Percentiles rank a stretch among this genome's conserved stretches.
phyloP scores from a whole-genome alignment of 2,113 vertebrate genomes.

The Dasypus novemcinctus region DNA sequence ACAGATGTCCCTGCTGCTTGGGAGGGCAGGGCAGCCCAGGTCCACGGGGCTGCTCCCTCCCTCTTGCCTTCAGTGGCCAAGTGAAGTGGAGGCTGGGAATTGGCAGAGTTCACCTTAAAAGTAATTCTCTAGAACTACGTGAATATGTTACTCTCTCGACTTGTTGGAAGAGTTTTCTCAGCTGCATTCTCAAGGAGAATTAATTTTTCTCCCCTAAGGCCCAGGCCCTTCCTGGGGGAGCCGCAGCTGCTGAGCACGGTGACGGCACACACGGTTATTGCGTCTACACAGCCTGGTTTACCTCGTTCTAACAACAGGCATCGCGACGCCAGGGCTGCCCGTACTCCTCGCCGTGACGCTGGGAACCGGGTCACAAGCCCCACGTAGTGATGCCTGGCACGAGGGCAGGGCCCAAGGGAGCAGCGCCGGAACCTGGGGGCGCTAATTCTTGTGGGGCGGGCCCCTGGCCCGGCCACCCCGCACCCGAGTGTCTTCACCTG shows the following conservation, averaged over 20 bases:
- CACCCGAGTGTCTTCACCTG: accelerated
- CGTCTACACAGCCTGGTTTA: neutral
- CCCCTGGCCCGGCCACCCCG: neutral
- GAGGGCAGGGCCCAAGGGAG: neutral
- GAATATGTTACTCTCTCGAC: neutral
- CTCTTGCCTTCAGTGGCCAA: too few relatives aligned
- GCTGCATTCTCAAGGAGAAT: neutral
- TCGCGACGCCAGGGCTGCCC: too few relatives aligned
- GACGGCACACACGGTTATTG: neutral
- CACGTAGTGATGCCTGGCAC: too few relatives aligned
- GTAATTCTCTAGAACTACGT: neutral
- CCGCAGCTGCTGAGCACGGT: neutral
- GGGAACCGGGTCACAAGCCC: neutral
- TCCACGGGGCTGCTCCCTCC: neutral
- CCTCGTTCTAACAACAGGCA: neutral
- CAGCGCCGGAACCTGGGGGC: accelerated
- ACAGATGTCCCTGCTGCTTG: neutral
- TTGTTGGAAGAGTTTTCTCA: neutral
- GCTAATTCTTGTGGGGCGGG: too few relatives aligned
- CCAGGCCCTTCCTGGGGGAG: neutral
- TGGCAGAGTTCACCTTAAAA: neutral
- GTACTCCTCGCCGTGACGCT: neutral
- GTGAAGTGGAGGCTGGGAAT: neutral
- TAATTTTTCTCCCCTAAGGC: neutral
- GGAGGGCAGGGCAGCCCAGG: too few relatives aligned